These are phyloP conservation scores for Cosmorhoe ocellata DNA, from an alignment of 2,888 invertebrate genomes.

Conservation along the genomic window DNA sequence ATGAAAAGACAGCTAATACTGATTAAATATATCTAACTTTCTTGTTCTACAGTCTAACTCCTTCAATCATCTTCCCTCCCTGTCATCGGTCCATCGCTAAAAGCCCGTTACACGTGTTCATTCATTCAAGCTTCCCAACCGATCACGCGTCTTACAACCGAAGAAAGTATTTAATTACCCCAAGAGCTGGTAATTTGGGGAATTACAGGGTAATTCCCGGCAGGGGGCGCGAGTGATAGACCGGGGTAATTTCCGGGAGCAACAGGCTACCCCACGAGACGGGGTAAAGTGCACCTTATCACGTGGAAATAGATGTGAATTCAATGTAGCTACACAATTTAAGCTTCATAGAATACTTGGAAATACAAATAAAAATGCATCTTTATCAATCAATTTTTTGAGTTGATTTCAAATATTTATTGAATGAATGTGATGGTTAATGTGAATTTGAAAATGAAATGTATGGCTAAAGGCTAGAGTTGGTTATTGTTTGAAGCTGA, in stretches of 20 bases:
- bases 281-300: slow-evolving; percentile 9
- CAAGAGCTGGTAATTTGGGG: slow-evolving; percentile 69
- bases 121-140: not conserved
- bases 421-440: no score
- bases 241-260: slow-evolving; percentile 72
- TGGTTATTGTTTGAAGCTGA: no score
- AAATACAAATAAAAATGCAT: not conserved
- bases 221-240: slow-evolving; percentile 65
- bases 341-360: no score
- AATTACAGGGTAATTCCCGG: slow-evolving; percentile 74
- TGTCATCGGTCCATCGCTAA: no score
- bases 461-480: no score
- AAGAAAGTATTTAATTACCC: slow-evolving; percentile 72
- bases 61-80: no score
- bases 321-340: not conserved
- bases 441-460: no score
- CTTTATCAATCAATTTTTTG: not conserved
- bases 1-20: no score
- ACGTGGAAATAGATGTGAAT: not conserved
- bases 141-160: slow-evolving; percentile 32
- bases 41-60: no score
- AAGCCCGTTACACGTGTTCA: no score
- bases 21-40: no score
- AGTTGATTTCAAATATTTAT: no score
- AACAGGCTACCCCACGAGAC: slow-evolving; percentile 55